phyloP scores from a whole-genome alignment of 2,888 invertebrate genomes.

The Andrena marginata region DNA sequence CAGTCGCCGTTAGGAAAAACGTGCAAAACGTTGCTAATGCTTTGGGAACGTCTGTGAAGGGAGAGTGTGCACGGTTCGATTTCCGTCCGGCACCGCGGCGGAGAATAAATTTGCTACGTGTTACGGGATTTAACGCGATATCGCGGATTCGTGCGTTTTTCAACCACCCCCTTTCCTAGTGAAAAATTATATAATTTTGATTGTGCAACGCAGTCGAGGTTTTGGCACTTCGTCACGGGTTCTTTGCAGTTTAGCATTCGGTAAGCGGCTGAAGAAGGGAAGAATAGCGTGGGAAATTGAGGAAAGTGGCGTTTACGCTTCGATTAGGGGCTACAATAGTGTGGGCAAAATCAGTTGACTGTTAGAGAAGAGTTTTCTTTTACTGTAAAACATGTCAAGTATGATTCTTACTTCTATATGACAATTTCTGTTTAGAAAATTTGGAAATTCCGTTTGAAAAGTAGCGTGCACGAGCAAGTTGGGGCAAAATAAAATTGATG shows the following conservation, averaged over 20 bases:
- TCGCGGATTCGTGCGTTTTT: constrained; percentile 17
- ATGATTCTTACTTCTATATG: not conserved
- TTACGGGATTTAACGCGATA: constrained; percentile 24
- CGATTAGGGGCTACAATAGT: not conserved
- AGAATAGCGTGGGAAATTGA: not conserved
- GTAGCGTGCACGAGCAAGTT: not conserved
- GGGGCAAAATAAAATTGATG: not conserved
- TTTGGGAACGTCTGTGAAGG: constrained; percentile 18
- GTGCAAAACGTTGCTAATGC: constrained; percentile 39
- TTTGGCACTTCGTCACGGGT: not conserved
- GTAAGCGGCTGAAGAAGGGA: not conserved
- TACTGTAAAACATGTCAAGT: not conserved
- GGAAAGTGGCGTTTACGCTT: not conserved
- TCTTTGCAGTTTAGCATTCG: not conserved
- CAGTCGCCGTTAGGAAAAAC: constrained; percentile 28
- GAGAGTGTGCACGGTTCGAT: constrained; percentile 7
- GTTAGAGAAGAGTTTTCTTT: not conserved
- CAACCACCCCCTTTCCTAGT: not conserved
- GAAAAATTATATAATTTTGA: constrained; percentile 22
- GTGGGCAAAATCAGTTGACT: not conserved
- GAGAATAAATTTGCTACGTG: constrained; percentile 37
- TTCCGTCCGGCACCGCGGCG: not conserved
- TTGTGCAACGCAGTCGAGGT: not conserved
- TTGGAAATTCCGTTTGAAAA: not conserved
- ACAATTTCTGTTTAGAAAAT: not conserved